Percentiles rank a stretch among this genome's conserved stretches.
These are phyloP conservation scores for Parapsyche elsis DNA, from an alignment of 1,140 invertebrate genomes.

Conservation along the genomic window DNA sequence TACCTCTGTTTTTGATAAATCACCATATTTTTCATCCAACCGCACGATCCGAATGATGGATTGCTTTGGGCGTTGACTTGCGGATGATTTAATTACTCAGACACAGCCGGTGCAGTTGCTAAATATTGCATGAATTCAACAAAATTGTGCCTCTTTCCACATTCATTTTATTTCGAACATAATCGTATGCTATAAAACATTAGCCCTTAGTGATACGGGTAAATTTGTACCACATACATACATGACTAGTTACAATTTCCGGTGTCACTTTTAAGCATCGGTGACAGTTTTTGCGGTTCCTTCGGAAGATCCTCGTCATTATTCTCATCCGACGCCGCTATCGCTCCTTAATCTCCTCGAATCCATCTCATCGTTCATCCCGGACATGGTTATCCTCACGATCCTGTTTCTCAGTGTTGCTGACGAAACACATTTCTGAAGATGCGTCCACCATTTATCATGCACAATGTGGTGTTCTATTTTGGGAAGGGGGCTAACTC, in stretches of 20 bases:
- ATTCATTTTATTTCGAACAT: too few species aligned
- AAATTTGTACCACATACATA: too few species aligned
- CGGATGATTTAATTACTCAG: neutral
- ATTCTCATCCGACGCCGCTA: neutral
- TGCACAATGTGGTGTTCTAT: neutral
- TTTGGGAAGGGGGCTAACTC: neutral
- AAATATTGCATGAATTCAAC: neutral
- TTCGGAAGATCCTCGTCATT: neutral
- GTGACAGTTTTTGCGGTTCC: neutral
- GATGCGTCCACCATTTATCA: constrained; percentile 35
- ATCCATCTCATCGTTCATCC: neutral
- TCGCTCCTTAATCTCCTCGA: neutral
- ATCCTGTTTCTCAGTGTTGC: constrained; percentile 12
- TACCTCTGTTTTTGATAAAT: constrained; percentile 15
- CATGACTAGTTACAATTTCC: too few species aligned
- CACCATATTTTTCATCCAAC: neutral
- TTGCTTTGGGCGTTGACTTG: constrained; percentile 17
- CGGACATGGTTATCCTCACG: constrained; percentile 3
- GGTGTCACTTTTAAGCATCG: too few species aligned
- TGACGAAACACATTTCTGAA: constrained; percentile 23
- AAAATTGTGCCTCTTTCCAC: too few species aligned
- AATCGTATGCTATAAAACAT: too few species aligned
- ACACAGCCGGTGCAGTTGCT: neutral
- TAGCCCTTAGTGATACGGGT: too few species aligned
- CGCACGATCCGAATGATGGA: constrained; percentile 9